phyloP scores from a whole-genome alignment of 2,797 vertebrate species.

The Trachurus trachurus region DNA sequence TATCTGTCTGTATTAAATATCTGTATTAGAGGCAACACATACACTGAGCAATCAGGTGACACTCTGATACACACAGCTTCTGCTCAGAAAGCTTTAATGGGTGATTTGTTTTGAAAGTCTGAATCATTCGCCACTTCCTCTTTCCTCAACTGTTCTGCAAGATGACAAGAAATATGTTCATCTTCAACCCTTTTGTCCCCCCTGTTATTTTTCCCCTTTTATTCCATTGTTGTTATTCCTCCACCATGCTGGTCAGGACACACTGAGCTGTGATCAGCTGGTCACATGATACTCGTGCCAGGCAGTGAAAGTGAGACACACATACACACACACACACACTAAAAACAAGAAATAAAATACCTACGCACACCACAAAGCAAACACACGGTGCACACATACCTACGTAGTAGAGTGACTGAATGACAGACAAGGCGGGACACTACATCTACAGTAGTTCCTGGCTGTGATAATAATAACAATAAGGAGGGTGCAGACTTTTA shows the following conservation, averaged over 20 bases:
- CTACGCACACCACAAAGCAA: not conserved
- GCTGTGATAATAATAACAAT: no score
- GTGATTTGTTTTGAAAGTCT: not conserved
- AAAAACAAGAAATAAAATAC: constrained; percentile 7
- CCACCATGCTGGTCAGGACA: constrained; percentile 3
- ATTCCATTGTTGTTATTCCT: not conserved
- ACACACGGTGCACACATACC: not conserved
- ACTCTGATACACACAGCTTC: not conserved
- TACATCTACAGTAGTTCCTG: not conserved
- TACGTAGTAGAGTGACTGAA: not conserved
- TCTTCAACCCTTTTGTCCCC: not conserved
- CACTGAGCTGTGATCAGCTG: not conserved
- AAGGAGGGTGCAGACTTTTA: no score
- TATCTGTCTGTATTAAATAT: no score
- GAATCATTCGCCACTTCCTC: not conserved
- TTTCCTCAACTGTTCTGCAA: not conserved
- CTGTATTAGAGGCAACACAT: no score
- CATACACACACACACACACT: constrained; percentile 15
- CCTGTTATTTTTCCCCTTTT: not conserved
- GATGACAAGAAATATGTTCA: not conserved
- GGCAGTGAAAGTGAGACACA: constrained; percentile 25
- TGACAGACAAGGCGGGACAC: not conserved
- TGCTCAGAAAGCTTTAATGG: not conserved
- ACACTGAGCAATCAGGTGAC: not conserved
- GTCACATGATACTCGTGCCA: constrained; percentile 39